phyloP scores from a whole-genome alignment of 2,888 invertebrate genomes.

The Scotopteryx bipunctaria region DNA sequence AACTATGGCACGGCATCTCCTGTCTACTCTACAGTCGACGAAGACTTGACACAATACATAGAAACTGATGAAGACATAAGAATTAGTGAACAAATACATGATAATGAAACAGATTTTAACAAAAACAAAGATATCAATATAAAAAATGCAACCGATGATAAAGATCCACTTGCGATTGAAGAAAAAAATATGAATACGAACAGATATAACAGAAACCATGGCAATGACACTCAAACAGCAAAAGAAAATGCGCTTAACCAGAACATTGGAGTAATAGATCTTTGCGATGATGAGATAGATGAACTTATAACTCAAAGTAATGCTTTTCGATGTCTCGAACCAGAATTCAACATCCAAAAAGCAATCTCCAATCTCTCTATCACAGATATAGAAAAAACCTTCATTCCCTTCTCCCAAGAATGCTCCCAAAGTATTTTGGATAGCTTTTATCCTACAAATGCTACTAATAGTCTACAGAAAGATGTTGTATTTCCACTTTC shows the following conservation, averaged over 20 bases:
- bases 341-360: conserved; percentile 29
- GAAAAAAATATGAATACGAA: background rate
- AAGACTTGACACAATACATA: conserved; percentile 24
- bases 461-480: background rate
- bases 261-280: conserved; percentile 33
- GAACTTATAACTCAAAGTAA: background rate
- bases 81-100: conserved; percentile 21
- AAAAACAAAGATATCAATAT: background rate
- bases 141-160: background rate
- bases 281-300: conserved; percentile 28
- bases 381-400: conserved; percentile 17
- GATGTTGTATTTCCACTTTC: conserved; percentile 2
- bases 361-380: conserved; percentile 43
- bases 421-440: conserved; percentile 50
- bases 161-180: background rate
- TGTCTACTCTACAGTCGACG: conserved; percentile 22
- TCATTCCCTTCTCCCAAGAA: conserved; percentile 15
- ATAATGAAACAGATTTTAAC: conserved; percentile 1
- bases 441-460: conserved; percentile 14
- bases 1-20: conserved; percentile 3
- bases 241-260: background rate
- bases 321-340: conserved; percentile 2
- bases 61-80: background rate
- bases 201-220: too few species aligned
- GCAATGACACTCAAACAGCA: background rate